Base-by-base conservation (phyloP, 2,797 vertebrate species). In the Rhinophrynus dorsalis region DNA sequence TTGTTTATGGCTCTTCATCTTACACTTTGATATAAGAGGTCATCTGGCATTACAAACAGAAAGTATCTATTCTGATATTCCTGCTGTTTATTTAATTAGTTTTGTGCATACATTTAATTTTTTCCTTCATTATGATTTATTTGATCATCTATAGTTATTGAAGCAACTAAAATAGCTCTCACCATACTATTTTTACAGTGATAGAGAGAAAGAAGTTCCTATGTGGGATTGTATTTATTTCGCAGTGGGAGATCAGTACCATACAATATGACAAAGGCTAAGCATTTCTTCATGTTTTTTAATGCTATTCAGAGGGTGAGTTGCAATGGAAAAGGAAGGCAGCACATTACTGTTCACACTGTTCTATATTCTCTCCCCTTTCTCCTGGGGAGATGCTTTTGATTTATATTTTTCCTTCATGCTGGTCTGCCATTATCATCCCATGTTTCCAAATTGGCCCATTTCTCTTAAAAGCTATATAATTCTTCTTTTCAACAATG, bases 341-440 rank as follows among this genome's bases (percentile, higher is more conserved):
- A 50, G 59, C 50, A 51, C 30, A 45, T 30, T 35, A 42, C 38
- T 50, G 35, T 23, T 68, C 33, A 40, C 56, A 40, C n/a, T 60
- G 30, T 59, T 68, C 17, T 40, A 50, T 35, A 59, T 44, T 65
- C 35, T 48, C 4, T 55, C 6, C 37, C 35, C 35, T 57, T 21
- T 26, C 37, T 23, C 40, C 40, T 33, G 17, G 23, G 26, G 42
- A 58, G 44, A 40, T 7, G 10, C 40, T 26, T 51, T 61, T 56
- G 21, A 63, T 47, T 70, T 63, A 55, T 70, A 37, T 35, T 63
- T 63, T 61, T 26, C 38, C 50, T 56, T 47, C 26, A 37, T 63
- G 29, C 47, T 55, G 21, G 11, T 17, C 59, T 70, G 29, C 17
- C 15, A 47, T 30, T 55, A 47, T 62, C 1, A 70, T 11, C 63